Conservation (phyloP, 92 coral and sea anemone species). For the Porites lobata region DNA sequence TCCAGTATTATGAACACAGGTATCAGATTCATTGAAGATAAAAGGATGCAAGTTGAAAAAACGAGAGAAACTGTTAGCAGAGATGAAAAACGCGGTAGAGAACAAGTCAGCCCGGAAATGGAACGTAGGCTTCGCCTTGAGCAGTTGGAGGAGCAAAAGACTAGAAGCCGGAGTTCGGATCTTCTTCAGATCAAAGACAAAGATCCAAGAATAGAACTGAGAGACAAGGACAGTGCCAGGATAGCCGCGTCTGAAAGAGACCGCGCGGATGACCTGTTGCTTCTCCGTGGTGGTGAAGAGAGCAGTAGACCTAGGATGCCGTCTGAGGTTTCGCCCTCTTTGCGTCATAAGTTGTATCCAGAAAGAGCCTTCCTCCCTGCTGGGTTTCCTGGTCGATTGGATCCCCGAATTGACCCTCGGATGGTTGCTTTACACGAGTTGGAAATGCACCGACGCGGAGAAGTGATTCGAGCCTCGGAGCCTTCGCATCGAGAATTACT, state of each 20-base stretch:
- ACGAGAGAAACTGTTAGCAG: conserved; percentile 55
- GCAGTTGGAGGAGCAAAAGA: conserved; percentile 70
- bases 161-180: conserved; percentile 77
- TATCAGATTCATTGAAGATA: conserved; percentile 67
- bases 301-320: conserved; percentile 49
- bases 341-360: conserved; percentile 69
- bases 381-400: conserved; percentile 52
- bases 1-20: conserved; percentile 69
- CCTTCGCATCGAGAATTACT: conserved; percentile 90
- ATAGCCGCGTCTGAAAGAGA: conserved; percentile 58
- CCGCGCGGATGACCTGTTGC: conserved; percentile 52
- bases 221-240: conserved; percentile 28
- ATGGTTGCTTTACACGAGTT: conserved; percentile 79
- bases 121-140: conserved; percentile 67
- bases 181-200: conserved; percentile 79
- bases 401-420: conserved; percentile 77
- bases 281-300: conserved; percentile 40
- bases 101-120: conserved; percentile 51
- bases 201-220: conserved; percentile 53
- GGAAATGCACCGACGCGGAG: conserved; percentile 82
- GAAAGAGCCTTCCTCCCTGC: conserved; percentile 64
- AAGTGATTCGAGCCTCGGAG: conserved; percentile 76
- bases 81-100: conserved; percentile 61
- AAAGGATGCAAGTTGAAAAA: conserved; percentile 67
- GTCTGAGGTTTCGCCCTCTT: conserved; percentile 78